Evolutionary conservation across 2,888 invertebrate genomes (phyloP), one percentile per base, ranked within the genome.

Genomic region (Zaprionus lineosus): DNA sequence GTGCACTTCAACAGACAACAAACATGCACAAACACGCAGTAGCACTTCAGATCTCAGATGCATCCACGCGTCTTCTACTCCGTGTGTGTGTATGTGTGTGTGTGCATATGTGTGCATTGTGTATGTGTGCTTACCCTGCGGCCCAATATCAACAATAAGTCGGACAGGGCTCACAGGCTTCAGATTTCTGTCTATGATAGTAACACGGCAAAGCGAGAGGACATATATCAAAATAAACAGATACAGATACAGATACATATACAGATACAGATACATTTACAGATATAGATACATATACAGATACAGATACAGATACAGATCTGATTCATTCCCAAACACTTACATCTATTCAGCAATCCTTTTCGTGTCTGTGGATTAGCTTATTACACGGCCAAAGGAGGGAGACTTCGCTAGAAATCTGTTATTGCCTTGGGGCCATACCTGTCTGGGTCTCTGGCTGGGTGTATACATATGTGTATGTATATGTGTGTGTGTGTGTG

Each of bases 71-170:
- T n/a, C n/a, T n/a, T n/a, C n/a, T n/a, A n/a, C n/a, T n/a, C n/a
- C n/a, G 14, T 39, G 36, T 40, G 24, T 33, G 14, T 34, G 6
- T 9, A 15, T 39, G 52, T 41, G 44, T 28, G 15, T 28, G 33
- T 14, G 26, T 12, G 53, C 24, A 24, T 33, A 39, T 31, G 36
- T 31, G 47, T 12, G 18, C 4, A 19, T 12, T 29, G 33, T 55
- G 31, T 11, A 9, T 28, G 50, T 43, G 34, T 43, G 52, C 46
- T 15, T 14, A 34, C 66, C 68, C 44, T 39, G 26, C 46, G 60
- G 61, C 65, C 57, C 43, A 65, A 53, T 56, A 46, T 72, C 36
- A 75, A 75, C 68, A 71, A 68, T 57, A 50, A 57, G 43, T 50
- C 56, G 48, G 43, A 19, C 36, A 37, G n/a, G n/a, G n/a, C n/a